Base-by-base conservation (phyloP, 2,888 invertebrate species). In the Eupithecia pulchellata region DNA sequence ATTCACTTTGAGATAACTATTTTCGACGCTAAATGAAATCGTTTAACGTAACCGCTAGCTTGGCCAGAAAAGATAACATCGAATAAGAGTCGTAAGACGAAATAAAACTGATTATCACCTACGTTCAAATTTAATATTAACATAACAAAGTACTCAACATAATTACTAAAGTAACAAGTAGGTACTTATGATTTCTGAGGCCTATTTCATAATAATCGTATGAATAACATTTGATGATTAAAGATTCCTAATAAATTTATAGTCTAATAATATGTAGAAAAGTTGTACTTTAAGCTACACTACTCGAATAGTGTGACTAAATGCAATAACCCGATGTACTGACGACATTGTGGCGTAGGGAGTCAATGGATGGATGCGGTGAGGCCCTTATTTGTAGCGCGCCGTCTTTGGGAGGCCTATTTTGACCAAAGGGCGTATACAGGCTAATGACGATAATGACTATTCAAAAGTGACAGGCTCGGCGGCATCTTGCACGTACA, bases 1-100 rank as follows among this genome's bases (percentile, higher is more conserved):
- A 82, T 81, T 79, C 75, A 72, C 78, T 76, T 66, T 73, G 66
- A 81, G 82, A 85, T 81, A 84, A 84, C 81, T 83, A 81, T 81
- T 78, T 80, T 79, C 76, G 78, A 79, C 74, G 78, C 79, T 81
- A 81, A 80, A 78, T 73, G 75, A 78, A 79, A 81, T 75, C 76
- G 77, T 80, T 77, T 75, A 77, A 65, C 72, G 72, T 67, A 69
- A 69, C 73, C 65, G 64, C 70, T 74, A 73, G 73, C 73, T 72
- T 55, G 69, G 39, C 55, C 42, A 61, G 65, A 60, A n/a, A 55
- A 60, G 73, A 77, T 77, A 73, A 47, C 66, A 75, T 75, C 74
- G 29, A 39, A 17, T 63, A 63, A 63, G n/a, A 27, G 9, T 20
- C 61, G 42, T 42, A 69, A 61, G 20, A 66, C 52, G 29, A 65